Evolutionary conservation across 2,888 invertebrate genomes (phyloP), one percentile per base, ranked within the genome.

Genomic region (Ecliptopera silaceata): DNA sequence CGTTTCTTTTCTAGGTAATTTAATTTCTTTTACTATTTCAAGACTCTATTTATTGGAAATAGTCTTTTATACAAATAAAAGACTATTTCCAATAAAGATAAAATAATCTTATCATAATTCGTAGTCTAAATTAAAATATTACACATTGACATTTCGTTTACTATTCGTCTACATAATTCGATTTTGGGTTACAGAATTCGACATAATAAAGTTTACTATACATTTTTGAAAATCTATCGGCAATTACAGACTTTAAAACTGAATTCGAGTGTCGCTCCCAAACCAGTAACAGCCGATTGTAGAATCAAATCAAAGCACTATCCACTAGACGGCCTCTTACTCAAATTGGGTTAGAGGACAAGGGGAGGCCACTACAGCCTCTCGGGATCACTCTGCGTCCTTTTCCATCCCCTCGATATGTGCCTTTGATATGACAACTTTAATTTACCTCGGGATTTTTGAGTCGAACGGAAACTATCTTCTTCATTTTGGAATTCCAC

Each of bases 291-390:
- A 63, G 64, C 56, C 61, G 65, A 69, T 66, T 67, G 69, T 71
- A 65, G 64, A 72, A 74, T 63, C 71, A 75, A 80, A 82, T 82
- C 79, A 77, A 74, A 82, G 78, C 76, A 74, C 72, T 76, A 74
- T 72, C 68, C 66, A 70, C 65, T 62, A 39, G 60, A 63, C 72
- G 69, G 63, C 66, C 75, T 72, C 75, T 74, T 74, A 67, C 71
- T 71, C 72, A 79, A 82, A 84, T 81, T 84, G 79, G 77, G 77
- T 83, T 80, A 75, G 67, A 64, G 70, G 70, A 75, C 72, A 71
- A 72, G 75, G 71, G 71, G 72, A 70, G 71, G 69, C 71, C 69
- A 72, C 75, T 69, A 69, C 68, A 53, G 55, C 59, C 66, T 69
- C 71, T 67, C 64, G 61, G 65, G 66, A 65, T 60, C 63, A 59